These are phyloP conservation scores for Mimas tiliae DNA, from an alignment of 2,888 invertebrate genomes.

Conservation along the genomic window DNA sequence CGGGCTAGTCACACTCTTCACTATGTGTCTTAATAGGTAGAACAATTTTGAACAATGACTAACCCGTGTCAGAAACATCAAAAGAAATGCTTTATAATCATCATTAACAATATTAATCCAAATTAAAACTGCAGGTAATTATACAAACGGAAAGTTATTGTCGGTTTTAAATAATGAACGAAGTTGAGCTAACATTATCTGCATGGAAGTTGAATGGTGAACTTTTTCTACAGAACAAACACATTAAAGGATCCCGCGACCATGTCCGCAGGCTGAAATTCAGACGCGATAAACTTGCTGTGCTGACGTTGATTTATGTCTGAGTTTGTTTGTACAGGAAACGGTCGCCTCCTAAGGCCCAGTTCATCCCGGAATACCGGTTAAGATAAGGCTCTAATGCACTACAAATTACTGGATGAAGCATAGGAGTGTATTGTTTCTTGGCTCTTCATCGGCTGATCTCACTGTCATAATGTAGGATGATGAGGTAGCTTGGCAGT, in stretches of 20 bases:
- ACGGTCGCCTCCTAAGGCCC: slow-evolving; percentile 62
- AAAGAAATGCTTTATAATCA: neutral
- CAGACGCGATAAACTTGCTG: slow-evolving; percentile 72
- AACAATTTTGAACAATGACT: no score
- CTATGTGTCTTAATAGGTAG: no score
- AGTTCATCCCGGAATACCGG: slow-evolving; percentile 68
- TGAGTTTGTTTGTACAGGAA: slow-evolving; percentile 78
- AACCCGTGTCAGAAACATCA: no score
- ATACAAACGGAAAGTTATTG: slow-evolving; percentile 15
- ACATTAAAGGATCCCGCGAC: slow-evolving; percentile 70
- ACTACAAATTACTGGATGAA: slow-evolving; percentile 72
- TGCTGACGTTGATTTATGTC: slow-evolving; percentile 82
- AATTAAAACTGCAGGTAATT: slow-evolving; percentile 15
- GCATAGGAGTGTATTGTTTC: slow-evolving; percentile 44
- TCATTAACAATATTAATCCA: neutral
- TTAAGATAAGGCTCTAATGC: slow-evolving; percentile 74
- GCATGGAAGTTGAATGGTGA: slow-evolving; percentile 48
- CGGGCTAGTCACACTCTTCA: no score
- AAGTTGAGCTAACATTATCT: slow-evolving; percentile 42
- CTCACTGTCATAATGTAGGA: no score
- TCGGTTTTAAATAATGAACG: slow-evolving; percentile 32
- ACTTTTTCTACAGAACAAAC: slow-evolving; percentile 70
- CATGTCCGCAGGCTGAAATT: slow-evolving; percentile 60
- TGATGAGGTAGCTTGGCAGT: no score
- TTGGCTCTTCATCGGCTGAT: neutral